Conservation (phyloP, 1,140 invertebrate species). For the Neocloeon triangulifer region DNA sequence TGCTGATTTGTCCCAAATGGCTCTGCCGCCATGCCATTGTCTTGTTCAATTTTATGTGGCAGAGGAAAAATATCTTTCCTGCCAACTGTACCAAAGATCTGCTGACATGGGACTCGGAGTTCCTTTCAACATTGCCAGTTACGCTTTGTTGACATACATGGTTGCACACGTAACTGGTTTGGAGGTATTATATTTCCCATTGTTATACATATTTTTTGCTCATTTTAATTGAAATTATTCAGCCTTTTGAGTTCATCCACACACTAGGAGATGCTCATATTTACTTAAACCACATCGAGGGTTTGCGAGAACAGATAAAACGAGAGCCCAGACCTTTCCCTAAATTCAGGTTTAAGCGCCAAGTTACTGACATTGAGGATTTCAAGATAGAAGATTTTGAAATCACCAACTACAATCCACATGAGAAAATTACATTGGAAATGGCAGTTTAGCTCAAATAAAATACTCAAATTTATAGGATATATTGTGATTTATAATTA, state of each 20-base stretch:
- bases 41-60: conserved; percentile 88
- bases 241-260: conserved; percentile 91
- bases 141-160: conserved; percentile 86
- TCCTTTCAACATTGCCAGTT: conserved; percentile 97
- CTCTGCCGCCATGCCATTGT: conserved; percentile 90
- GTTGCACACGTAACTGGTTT: conserved; percentile 83
- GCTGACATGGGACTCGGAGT: conserved; percentile 97
- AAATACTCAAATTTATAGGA: too few species aligned
- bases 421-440: conserved; percentile 80
- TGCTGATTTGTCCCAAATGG: conserved; percentile 73
- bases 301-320: conserved; percentile 61
- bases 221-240: too few species aligned
- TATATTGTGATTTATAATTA: not conserved
- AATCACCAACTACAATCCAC: conserved; percentile 67
- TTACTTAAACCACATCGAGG: conserved; percentile 78
- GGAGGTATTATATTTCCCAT: too few species aligned
- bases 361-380: conserved; percentile 63
- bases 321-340: conserved; percentile 70
- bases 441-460: conserved; percentile 71
- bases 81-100: conserved; percentile 88
- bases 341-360: conserved; percentile 44
- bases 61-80: conserved; percentile 59
- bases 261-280: conserved; percentile 93
- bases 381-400: conserved; percentile 80
- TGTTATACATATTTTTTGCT: too few species aligned